Evolutionary conservation across 30 jellyfish, hydroid and myxozoan species (phyloP).

Genomic region (Phacellophora camtschatica): DNA sequence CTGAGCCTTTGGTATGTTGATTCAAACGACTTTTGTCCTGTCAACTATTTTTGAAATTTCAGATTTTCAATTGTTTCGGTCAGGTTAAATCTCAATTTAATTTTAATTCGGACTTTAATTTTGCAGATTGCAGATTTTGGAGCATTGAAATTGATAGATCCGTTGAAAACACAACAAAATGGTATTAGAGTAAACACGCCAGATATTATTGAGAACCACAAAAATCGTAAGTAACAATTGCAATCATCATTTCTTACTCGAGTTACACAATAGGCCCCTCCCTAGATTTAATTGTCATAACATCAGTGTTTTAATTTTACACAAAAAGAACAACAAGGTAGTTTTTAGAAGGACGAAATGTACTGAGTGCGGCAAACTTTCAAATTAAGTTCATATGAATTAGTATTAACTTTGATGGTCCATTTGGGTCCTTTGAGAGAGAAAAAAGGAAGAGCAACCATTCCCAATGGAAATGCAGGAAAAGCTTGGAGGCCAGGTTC

Average conservation of each 20-base stretch:
- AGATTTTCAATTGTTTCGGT: too few relatives aligned
- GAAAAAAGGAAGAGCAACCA: too few relatives aligned
- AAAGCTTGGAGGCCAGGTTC: too few relatives aligned
- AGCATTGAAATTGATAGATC: slow-evolving; percentile 31
- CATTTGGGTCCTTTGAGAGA: too few relatives aligned
- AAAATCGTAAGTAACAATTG: background rate
- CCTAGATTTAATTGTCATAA: background rate
- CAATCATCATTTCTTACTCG: background rate
- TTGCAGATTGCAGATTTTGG: slow-evolving; percentile 66
- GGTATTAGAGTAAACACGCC: background rate
- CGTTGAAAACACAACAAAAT: background rate
- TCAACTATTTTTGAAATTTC: too few relatives aligned
- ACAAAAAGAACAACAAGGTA: too few relatives aligned
- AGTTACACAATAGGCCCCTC: background rate
- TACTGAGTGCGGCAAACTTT: too few relatives aligned
- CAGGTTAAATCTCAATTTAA: too few relatives aligned
- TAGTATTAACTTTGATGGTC: too few relatives aligned
- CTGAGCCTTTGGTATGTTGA: background rate
- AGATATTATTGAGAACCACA: background rate
- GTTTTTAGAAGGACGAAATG: too few relatives aligned
- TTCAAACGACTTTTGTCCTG: background rate
- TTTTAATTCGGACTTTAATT: background rate
- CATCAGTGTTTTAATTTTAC: background rate
- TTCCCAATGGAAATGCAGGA: too few relatives aligned
- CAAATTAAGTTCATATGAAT: too few relatives aligned